These are phyloP conservation scores for Agrilus planipennis DNA, from an alignment of 1,140 invertebrate genomes.

Conservation along the genomic window DNA sequence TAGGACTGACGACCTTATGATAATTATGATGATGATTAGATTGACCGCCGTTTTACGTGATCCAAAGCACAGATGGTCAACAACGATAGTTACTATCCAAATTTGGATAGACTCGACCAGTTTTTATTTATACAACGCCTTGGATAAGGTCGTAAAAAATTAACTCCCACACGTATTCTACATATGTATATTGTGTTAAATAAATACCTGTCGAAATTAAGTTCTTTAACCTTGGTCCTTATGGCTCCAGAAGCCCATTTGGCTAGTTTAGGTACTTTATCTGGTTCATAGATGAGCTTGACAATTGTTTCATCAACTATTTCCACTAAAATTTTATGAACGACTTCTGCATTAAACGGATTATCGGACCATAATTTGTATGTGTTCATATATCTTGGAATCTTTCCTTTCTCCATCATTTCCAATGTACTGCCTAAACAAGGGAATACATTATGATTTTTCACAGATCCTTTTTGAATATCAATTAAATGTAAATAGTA, in stretches of 20 bases:
- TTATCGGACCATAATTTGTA: constrained; percentile 39
- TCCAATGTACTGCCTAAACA: too few species aligned
- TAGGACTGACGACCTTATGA: too few species aligned
- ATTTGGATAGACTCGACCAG: too few species aligned
- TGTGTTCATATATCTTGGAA: constrained; percentile 36
- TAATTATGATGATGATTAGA: too few species aligned
- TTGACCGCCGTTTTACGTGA: too few species aligned
- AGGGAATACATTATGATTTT: background rate
- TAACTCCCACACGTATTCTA: too few species aligned
- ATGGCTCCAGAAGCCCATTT: constrained; percentile 34
- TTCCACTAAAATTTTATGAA: constrained; percentile 36
- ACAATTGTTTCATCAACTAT: constrained; percentile 36
- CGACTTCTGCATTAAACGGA: constrained; percentile 37
- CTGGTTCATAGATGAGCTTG: constrained; percentile 35
- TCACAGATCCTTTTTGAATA: background rate
- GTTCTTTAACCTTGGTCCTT: constrained; percentile 33
- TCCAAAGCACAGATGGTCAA: too few species aligned
- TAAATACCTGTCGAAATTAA: constrained; percentile 42
- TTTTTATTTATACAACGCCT: too few species aligned
- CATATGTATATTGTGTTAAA: too few species aligned
- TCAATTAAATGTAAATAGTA: background rate
- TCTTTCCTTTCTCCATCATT: too few species aligned
- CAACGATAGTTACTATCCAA: too few species aligned
- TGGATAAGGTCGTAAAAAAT: too few species aligned
- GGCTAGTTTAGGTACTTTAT: constrained; percentile 31